Base-by-base conservation (phyloP, 2,113 vertebrate species). In the Lophochroa leadbeateri region DNA sequence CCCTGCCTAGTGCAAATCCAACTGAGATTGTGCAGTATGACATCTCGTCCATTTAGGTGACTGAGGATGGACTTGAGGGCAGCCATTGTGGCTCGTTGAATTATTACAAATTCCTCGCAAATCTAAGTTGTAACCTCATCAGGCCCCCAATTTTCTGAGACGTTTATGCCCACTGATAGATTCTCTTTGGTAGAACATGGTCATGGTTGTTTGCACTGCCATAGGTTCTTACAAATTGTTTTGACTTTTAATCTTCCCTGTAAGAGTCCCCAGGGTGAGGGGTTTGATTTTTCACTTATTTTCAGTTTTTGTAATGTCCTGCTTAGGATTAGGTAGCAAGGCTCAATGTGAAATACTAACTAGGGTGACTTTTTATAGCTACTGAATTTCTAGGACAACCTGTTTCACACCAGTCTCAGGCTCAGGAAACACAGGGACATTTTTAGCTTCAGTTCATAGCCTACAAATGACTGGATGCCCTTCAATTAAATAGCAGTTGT, bases 331-430 rank as follows among this genome's bases (percentile, higher is more conserved):
- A 75, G 33, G 17, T 57, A 82, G 70, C 3, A 4, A 85, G 24
- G 6, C 29, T 70, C 12, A 79, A 29, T 28, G 18, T 21, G 31
- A 67, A 82, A 47, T 67, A 53, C 29, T 75, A 85, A 67, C 25
- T 78, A 75, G 50, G 41, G 24, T 82, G 83, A 79, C 15, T 69
- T 95, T 60, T 90, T 87, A 90, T 88, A 87, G 78, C 41, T 53
- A 19, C 29, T 67, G 44, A 65, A 50, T 82, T 94, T 92, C 88
- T 95, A 88, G 61, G 75, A 55, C 50, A 82, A 85, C 27, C 17
- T 70, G 8, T 67, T 64, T 85, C 13, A 44, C 46, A 75, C 14
- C 27, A 57, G 46, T 43, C 15, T 25, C 41, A 57, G 55, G 12
- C 20, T 79, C 50, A 90, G 50, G 39, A 82, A 90, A 67, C 15